These are phyloP conservation scores for Uropetala carovei DNA, from an alignment of 2,888 invertebrate genomes.

Conservation along the genomic window DNA sequence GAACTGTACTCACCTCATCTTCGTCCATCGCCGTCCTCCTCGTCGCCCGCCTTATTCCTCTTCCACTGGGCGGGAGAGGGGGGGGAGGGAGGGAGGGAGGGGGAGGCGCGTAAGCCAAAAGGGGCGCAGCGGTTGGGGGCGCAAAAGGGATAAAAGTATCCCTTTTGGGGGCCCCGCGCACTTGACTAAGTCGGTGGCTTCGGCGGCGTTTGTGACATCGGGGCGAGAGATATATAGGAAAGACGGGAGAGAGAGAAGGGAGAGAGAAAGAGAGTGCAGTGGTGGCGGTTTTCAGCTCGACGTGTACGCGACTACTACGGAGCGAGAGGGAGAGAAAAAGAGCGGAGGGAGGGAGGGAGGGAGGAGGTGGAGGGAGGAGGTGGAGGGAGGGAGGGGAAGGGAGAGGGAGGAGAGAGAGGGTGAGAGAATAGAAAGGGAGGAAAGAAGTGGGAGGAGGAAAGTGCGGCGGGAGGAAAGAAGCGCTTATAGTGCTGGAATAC, in stretches of 20 bases:
- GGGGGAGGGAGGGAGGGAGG: neutral
- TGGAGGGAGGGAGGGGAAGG: neutral
- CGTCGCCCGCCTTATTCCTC: conserved; percentile 25
- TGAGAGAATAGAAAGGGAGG: neutral
- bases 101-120: neutral
- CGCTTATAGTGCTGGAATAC: conserved; percentile 56
- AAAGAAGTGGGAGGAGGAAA: neutral
- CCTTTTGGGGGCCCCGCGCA: conserved; percentile 9
- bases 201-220: conserved; percentile 22
- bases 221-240: neutral
- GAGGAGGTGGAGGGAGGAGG: neutral
- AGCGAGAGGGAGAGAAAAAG: neutral
- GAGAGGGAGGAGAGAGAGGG: neutral
- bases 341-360: neutral
- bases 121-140: neutral
- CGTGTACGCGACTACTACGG: conserved; percentile 19
- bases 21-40: conserved; percentile 40
- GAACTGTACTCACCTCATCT: conserved; percentile 47
- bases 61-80: neutral
- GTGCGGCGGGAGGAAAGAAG: conserved; percentile 11
- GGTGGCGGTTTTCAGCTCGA: conserved; percentile 6
- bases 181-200: neutral
- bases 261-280: conserved; percentile 13
- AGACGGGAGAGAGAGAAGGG: neutral
- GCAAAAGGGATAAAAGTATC: neutral